These are phyloP conservation scores for Amphipyra tragopoginis DNA, from an alignment of 2,888 invertebrate species.

Conservation along the genomic window DNA sequence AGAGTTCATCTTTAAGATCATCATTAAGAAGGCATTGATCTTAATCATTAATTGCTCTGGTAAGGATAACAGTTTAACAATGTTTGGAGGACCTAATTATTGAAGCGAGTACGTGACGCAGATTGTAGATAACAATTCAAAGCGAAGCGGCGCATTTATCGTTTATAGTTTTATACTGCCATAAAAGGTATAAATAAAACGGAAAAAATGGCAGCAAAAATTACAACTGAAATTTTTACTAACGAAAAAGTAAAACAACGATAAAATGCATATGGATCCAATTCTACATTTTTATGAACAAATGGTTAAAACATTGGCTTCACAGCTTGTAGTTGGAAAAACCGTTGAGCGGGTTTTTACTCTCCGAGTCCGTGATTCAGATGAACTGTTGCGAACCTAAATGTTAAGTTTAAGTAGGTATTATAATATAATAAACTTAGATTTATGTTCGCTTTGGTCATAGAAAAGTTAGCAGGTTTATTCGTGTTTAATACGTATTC, in stretches of 20 bases:
- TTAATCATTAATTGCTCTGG: background rate
- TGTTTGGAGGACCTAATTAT: background rate
- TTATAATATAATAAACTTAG: constrained; percentile 17
- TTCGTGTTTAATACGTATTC: constrained; percentile 1
- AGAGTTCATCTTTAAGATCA: background rate
- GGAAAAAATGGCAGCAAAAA: background rate
- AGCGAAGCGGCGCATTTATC: background rate
- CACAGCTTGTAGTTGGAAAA: constrained; percentile 61
- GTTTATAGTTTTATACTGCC: background rate
- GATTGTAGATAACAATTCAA: constrained; percentile 1
- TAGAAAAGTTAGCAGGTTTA: constrained; percentile 11
- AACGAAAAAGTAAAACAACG: constrained; percentile 4
- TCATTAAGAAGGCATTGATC: background rate
- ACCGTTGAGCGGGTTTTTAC: constrained; percentile 72
- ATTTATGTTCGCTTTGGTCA: constrained; percentile 21
- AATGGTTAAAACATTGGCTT: constrained; percentile 42
- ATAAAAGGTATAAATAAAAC: background rate
- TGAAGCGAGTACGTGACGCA: background rate
- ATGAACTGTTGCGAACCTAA: constrained; percentile 58
- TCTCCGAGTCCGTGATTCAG: constrained; percentile 61
- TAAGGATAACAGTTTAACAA: background rate
- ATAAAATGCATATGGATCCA: constrained; percentile 12
- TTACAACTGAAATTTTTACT: background rate
- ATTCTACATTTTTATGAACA: constrained; percentile 41
- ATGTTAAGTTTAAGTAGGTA: constrained; percentile 27